These are phyloP conservation scores for Entelurus aequoreus DNA, from an alignment of 2,113 vertebrate species.

Conservation along the genomic window DNA sequence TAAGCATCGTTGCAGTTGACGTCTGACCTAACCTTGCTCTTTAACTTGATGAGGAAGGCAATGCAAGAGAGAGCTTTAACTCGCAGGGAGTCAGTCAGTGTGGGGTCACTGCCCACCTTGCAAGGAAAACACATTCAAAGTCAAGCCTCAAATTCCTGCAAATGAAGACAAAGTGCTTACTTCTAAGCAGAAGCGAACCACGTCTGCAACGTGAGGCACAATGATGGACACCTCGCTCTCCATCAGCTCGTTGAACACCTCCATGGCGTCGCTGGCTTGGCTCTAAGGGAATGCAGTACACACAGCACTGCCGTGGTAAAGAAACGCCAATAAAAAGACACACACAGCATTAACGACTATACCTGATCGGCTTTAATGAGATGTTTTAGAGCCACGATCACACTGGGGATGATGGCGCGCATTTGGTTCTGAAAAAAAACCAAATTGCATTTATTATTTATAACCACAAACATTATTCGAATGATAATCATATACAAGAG, in stretches of 20 bases:
- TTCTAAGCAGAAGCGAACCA: slow-evolving; percentile 81
- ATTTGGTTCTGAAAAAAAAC: slow-evolving; percentile 68
- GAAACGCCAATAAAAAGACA: not conserved
- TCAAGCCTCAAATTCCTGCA: not conserved
- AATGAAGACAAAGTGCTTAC: slow-evolving; percentile 40
- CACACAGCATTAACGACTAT: not conserved
- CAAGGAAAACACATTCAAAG: slow-evolving; percentile 10
- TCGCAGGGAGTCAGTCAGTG: slow-evolving; percentile 72
- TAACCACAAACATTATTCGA: not conserved
- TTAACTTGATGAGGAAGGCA: slow-evolving; percentile 79
- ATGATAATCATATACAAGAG: too few relatives aligned
- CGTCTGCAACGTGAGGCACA: slow-evolving; percentile 73
- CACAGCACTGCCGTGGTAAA: not conserved
- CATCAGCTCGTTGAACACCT: slow-evolving; percentile 84
- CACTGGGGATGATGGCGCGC: slow-evolving; percentile 73
- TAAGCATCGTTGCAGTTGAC: not conserved
- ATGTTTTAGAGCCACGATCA: slow-evolving; percentile 72
- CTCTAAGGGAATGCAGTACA: slow-evolving; percentile 57
- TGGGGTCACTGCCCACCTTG: slow-evolving; percentile 74
- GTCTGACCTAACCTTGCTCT: slow-evolving; percentile 71
- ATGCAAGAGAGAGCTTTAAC: slow-evolving; percentile 81
- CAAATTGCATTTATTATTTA: slow-evolving; percentile 9
- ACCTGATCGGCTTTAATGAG: slow-evolving; percentile 82
- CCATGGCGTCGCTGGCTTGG: slow-evolving; percentile 82
- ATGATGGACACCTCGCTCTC: slow-evolving; percentile 81